phyloP scores from a whole-genome alignment of 2,113 vertebrate genomes.

The Mustela lutreola region DNA sequence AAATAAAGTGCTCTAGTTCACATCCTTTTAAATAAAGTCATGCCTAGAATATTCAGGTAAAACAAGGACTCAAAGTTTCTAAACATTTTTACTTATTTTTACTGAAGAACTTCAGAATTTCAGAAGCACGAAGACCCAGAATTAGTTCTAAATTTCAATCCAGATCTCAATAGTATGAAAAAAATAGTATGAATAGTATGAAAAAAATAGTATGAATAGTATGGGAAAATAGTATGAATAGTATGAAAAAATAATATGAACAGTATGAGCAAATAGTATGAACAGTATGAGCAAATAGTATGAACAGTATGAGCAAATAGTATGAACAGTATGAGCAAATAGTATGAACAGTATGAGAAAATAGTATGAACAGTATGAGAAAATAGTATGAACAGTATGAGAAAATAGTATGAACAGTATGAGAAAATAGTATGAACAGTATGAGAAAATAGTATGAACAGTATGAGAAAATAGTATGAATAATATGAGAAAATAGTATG shows the following conservation, averaged over 20 bases:
- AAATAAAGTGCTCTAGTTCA: background rate
- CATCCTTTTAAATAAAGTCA: background rate
- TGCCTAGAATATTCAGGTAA: background rate
- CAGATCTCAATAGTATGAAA: background rate
- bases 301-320: background rate
- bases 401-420: background rate
- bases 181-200: background rate
- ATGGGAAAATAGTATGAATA: background rate
- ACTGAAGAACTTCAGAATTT: background rate
- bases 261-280: background rate
- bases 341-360: background rate
- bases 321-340: background rate
- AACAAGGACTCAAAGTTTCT: background rate
- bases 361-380: background rate
- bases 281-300: background rate
- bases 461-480: background rate
- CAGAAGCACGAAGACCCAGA: background rate
- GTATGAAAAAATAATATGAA: background rate
- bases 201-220: background rate
- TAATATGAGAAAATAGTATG: background rate
- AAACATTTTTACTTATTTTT: constrained; percentile 40
- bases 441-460: background rate
- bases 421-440: background rate
- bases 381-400: background rate
- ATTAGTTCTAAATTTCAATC: constrained; percentile 1